Evolutionary conservation across 2,113 vertebrate genomes (phyloP), one percentile per base, ranked within the genome.

Genomic region (Epinephelus fuscoguttatus): DNA sequence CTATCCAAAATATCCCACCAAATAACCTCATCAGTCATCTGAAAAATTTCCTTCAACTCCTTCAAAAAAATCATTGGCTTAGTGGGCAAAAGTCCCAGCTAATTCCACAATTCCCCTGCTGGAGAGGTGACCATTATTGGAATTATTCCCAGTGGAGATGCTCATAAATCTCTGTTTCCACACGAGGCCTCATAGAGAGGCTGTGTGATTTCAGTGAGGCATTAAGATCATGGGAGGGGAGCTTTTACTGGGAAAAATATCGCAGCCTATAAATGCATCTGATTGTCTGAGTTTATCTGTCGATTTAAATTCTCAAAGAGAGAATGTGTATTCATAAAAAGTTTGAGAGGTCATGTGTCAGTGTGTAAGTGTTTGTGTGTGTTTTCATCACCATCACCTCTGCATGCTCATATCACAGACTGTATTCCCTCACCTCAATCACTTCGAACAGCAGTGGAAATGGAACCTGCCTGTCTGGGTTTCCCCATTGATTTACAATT

Each of bases 401-500:
- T 52, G 55, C 27, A 13, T 60, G 78, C n/a, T 60, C 45, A 30
- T 47, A 64, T 71, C 70, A 42, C 45, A 55, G 66, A 63, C 52
- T 47, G 81, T 77, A 33, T 70, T 68, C 64, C 72, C 57, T 83
- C 70, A 71, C 73, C 82, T 83, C 63, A 84, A 66, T 79, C 80
- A 56, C 70, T 67, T 84, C 59, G 45, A 52, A 56, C 77, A 81
- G 77, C 70, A 59, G 74, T 63, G 82, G 80, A 90, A 87, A 89
- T 89, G 70, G n/a, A 87, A 84, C 60, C 62, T 78, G 70, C 78
- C 45, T 53, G 6, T 66, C 71, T 59, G 25, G 73, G 62, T 81
- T 87, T 84, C 75, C 71, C 70, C 56, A 82, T 86, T 85, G 82
- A 89, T 89, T 86, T 86, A 85, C 75, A 67, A 68, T 80, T 80